Evolutionary conservation across 2,888 invertebrate species (phyloP).

Genomic region (Eupithecia inturbata): DNA sequence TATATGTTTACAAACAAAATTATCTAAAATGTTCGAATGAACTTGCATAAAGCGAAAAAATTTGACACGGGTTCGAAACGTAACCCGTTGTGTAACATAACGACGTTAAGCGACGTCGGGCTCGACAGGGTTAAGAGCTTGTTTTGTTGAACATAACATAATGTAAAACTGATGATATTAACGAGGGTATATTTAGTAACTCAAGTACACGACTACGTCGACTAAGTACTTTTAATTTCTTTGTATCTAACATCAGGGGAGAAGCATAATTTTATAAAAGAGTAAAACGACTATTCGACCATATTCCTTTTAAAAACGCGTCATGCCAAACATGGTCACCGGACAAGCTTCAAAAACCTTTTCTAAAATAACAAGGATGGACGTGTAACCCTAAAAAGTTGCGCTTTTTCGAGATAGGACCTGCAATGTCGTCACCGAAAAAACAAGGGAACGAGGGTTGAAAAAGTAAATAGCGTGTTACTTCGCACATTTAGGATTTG

Average conservation of each 20-base stretch:
- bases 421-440: constrained; percentile 33
- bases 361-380: constrained; percentile 13
- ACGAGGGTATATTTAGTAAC: constrained; percentile 3
- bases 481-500: constrained; percentile 22
- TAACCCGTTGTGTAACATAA: constrained; percentile 49
- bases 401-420: constrained; percentile 14
- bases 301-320: constrained; percentile 6
- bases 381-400: constrained; percentile 15
- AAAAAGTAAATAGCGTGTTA: constrained; percentile 54
- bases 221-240: neutral
- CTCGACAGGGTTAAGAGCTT: constrained; percentile 52
- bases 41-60: constrained; percentile 54
- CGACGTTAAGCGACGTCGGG: constrained; percentile 50
- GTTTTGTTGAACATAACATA: constrained; percentile 52
- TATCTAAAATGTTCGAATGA: constrained; percentile 47
- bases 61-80: constrained; percentile 50
- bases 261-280: neutral
- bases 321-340: neutral
- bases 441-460: constrained; percentile 52
- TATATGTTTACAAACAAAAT: constrained; percentile 11
- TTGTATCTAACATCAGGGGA: neutral
- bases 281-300: neutral
- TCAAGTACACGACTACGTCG: neutral
- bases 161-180: constrained; percentile 47
- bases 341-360: constrained; percentile 13